Evolutionary conservation across 2,888 invertebrate genomes (phyloP), one percentile per base, ranked within the genome.

Genomic region (Brachyptera putata): DNA sequence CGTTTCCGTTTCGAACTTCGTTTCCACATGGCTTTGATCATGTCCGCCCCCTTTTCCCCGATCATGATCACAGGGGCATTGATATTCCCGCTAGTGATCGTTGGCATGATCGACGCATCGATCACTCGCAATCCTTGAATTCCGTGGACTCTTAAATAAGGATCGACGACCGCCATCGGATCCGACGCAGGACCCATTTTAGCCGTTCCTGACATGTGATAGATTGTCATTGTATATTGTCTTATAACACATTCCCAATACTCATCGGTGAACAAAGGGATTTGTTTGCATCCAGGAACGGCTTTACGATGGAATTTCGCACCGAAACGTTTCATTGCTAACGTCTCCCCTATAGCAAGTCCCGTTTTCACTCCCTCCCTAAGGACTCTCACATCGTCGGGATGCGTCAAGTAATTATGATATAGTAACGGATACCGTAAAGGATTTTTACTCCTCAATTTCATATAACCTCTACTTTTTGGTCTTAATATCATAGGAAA

Each of bases 401-500:
- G 89, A 72, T 93, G 87, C 0, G 91, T 88, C 63, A 97, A 77
- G 71, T 97, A 97, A 73, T 96, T 96, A 70, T 95, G 94, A 68
- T 92, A 87, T 71, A 97, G 81, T 3, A 91, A 76, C 0, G 97
- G 97, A 73, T 93, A 89, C 5, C 90, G 85, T 50, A 81, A 70
- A 0, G 88, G 87, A 70, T 87, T 79, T 4, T 76, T 80, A 1
- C 82, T 80, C 48, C 70, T 70, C 16, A 82, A 71, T 49, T 72
- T 74, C 2, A 82, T 61, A 50, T 69, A 69, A 2, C 82, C 82
- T 11, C 69, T 67, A 46, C 79, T 77, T 43, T 90, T 89, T 0
- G 96, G 93, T 0, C 96, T 80, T 69, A 97, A 73, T 82, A 93
- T 86, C 91, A 92, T 91, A 1, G 92, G 91, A 67, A 91, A 90